These are phyloP conservation scores for Amblyopsis hoosieri DNA, from an alignment of 2,797 vertebrate genomes.

Conservation along the genomic window DNA sequence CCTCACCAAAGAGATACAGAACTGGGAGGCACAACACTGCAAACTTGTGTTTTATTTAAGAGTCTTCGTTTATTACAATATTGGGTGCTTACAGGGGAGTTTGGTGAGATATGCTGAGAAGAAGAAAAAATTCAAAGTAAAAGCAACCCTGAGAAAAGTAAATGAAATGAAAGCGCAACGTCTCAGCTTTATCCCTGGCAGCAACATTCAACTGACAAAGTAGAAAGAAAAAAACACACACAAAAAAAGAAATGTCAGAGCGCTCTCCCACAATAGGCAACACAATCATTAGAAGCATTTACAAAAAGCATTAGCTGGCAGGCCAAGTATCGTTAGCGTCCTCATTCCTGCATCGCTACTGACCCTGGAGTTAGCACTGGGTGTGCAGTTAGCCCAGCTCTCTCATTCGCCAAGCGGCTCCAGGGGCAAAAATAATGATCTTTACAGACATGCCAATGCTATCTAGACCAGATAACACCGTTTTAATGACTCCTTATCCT, in stretches of 20 bases:
- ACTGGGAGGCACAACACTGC: slow-evolving; percentile 15
- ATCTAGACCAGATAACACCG: slow-evolving; percentile 78
- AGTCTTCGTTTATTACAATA: slow-evolving; percentile 41
- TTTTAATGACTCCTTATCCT: slow-evolving; percentile 80
- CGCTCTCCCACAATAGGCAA: slow-evolving; percentile 51
- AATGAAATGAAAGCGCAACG: slow-evolving; percentile 31
- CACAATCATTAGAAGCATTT: slow-evolving; percentile 71
- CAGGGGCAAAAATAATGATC: slow-evolving; percentile 84
- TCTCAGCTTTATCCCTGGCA: slow-evolving; percentile 34
- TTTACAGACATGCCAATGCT: slow-evolving; percentile 79
- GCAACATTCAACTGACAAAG: slow-evolving; percentile 48
- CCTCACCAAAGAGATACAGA: slow-evolving; percentile 23
- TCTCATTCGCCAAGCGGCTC: slow-evolving; percentile 75
- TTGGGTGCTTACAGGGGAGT: slow-evolving; percentile 29
- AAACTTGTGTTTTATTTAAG: slow-evolving; percentile 47
- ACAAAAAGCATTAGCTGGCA: slow-evolving; percentile 74
- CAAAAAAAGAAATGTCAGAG: slow-evolving; percentile 31
- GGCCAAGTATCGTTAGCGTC: slow-evolving; percentile 68
- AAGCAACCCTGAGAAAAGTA: slow-evolving; percentile 37
- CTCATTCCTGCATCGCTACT: slow-evolving; percentile 65
- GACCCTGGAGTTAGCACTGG: slow-evolving; percentile 67
- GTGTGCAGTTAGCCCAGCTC: slow-evolving; percentile 55
- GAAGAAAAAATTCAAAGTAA: slow-evolving; percentile 27
- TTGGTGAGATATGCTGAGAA: slow-evolving; percentile 43
- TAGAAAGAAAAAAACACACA: slow-evolving; percentile 44